Percentiles rank a stretch among this genome's conserved stretches.
phyloP scores from a whole-genome alignment of 1,140 invertebrate genomes.

The Drosophila varians region DNA sequence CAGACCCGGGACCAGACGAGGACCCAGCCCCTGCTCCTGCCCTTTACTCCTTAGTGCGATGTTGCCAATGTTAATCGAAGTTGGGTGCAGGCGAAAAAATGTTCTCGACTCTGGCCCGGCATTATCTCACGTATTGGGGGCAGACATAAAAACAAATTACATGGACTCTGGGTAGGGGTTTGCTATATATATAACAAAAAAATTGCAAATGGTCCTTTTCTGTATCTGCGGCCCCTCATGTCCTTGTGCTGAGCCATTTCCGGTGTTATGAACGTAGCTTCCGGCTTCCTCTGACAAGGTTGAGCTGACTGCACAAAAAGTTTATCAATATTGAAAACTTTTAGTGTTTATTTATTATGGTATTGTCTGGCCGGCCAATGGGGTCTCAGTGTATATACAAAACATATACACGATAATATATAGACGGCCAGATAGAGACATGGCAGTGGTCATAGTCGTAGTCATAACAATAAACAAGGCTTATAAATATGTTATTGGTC shows the following conservation, averaged over 20 bases:
- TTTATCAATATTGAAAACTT: conserved; percentile 78
- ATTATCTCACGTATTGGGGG: conserved; percentile 76
- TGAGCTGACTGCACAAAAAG: conserved; percentile 60
- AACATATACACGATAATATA: background rate
- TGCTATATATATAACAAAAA: conserved; percentile 77
- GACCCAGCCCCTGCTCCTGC: background rate
- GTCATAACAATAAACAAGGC: conserved; percentile 71
- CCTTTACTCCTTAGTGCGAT: conserved; percentile 21
- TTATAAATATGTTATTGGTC: conserved; percentile 79
- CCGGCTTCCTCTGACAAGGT: conserved; percentile 33
- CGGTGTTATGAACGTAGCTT: conserved; percentile 72
- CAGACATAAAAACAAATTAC: conserved; percentile 81
- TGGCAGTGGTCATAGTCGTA: conserved; percentile 14
- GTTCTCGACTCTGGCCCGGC: conserved; percentile 45
- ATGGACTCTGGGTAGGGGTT: conserved; percentile 39
- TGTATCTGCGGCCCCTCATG: background rate
- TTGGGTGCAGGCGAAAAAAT: conserved; percentile 51
- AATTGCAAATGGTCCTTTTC: conserved; percentile 77
- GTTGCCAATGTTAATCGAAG: conserved; percentile 80
- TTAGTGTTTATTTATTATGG: conserved; percentile 64
- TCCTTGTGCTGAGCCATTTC: conserved; percentile 61
- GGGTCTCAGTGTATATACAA: conserved; percentile 5
- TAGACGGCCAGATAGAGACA: background rate
- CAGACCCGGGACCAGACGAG: background rate
- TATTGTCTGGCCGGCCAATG: conserved; percentile 11